Percentiles rank a stretch among this genome's conserved stretches.
Conservation (phyloP, 2,113 vertebrate genomes). For the Hippocampus mohnikei region DNA sequence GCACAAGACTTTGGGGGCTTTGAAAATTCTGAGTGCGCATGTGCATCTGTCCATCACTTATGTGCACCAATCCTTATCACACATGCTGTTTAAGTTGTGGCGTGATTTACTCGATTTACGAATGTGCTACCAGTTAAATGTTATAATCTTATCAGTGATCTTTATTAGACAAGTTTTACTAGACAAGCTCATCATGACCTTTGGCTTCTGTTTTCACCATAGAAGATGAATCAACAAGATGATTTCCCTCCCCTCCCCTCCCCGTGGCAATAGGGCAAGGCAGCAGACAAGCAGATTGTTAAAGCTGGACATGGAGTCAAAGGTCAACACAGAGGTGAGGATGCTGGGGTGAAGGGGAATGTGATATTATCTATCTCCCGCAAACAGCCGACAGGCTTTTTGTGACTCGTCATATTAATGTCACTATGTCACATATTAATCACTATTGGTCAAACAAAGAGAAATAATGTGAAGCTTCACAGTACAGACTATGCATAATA, state of each 20-base stretch:
- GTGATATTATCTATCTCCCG: conserved; percentile 78
- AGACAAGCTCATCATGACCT: conserved; percentile 68
- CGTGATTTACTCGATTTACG: conserved; percentile 8
- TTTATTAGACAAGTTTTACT: conserved; percentile 52
- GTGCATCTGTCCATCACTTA: too few relatives aligned
- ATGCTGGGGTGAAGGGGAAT: conserved; percentile 70
- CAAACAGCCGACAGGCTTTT: conserved; percentile 80
- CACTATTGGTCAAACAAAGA: conserved; percentile 19
- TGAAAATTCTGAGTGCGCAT: too few relatives aligned
- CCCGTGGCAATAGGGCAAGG: conserved; percentile 71
- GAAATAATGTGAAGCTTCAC: conserved; percentile 14
- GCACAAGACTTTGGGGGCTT: neutral
- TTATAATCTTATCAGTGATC: conserved; percentile 9
- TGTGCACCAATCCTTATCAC: neutral
- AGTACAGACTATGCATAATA: neutral
- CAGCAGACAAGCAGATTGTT: conserved; percentile 78
- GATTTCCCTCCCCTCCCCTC: conserved; percentile 57
- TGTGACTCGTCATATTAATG: neutral
- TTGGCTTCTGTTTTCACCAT: conserved; percentile 79
- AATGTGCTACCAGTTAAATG: conserved; percentile 19
- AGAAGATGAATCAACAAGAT: conserved; percentile 79
- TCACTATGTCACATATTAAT: too few relatives aligned
- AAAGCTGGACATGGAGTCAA: conserved; percentile 79
- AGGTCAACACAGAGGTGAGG: conserved; percentile 81
- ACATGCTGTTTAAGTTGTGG: conserved; percentile 3